A percentile compares a stretch with the other conserved stretches of the same genome.
Conservation (phyloP, 2,113 vertebrate genomes). For the Colinus virginianus region DNA sequence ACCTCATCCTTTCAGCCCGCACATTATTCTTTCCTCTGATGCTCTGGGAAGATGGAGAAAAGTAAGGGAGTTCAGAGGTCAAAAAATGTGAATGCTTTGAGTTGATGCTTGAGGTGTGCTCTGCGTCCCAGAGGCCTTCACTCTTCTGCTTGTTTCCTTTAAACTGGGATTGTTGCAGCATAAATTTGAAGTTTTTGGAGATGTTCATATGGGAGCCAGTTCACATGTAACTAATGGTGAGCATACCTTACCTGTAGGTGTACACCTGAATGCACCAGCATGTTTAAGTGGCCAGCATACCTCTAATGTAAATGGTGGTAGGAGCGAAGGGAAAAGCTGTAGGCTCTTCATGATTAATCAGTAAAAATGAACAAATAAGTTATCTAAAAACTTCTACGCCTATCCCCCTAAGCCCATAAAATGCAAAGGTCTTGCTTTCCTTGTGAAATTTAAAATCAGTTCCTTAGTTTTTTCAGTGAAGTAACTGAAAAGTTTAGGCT, state of each 20-base stretch:
- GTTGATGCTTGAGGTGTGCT: neutral
- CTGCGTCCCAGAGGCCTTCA: neutral
- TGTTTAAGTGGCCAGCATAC: neutral
- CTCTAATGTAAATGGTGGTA: neutral
- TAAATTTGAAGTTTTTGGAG: neutral
- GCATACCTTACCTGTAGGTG: neutral
- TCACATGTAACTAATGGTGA: neutral
- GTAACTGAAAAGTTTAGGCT: neutral
- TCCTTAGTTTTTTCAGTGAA: neutral
- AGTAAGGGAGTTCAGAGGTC: neutral
- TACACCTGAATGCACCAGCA: neutral
- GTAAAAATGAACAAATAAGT: neutral
- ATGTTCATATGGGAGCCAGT: neutral
- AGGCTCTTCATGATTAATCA: neutral
- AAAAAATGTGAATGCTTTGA: neutral
- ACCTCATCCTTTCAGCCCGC: neutral
- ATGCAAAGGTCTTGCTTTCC: neutral
- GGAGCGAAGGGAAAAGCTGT: neutral
- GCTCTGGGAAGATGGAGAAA: neutral
- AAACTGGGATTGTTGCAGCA: neutral
- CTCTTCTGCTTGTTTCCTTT: neutral
- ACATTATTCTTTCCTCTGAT: neutral
- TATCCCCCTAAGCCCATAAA: neutral
- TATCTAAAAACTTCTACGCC: neutral
- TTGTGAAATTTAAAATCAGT: neutral